These are phyloP conservation scores for Lamellibrachia luymesi DNA, from an alignment of 1,140 invertebrate genomes.

Conservation along the genomic window DNA sequence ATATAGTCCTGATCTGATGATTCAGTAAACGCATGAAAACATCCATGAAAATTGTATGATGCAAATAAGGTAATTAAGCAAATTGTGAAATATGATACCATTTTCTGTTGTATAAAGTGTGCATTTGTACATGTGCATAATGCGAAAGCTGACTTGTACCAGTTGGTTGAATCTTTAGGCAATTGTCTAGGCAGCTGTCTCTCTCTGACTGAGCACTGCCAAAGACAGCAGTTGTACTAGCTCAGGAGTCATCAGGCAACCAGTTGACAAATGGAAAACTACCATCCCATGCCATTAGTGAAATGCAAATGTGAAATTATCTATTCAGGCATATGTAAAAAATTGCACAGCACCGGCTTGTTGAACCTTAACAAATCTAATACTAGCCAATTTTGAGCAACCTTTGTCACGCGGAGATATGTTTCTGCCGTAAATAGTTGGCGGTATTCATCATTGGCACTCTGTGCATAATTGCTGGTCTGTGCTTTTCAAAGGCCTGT, in stretches of 20 bases:
- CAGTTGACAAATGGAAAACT: neutral
- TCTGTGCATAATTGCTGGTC: neutral
- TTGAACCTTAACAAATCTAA: constrained; percentile 1
- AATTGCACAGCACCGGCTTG: neutral
- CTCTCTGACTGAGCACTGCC: neutral
- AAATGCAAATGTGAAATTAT: neutral
- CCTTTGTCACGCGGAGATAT: neutral
- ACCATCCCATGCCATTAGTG: neutral
- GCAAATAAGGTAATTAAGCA: neutral
- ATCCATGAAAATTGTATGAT: neutral
- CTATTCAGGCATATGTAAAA: neutral
- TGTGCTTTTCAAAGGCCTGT: neutral
- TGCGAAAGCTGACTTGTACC: neutral
- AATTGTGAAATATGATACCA: neutral
- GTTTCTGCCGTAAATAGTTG: constrained; percentile 1
- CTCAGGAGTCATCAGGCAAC: neutral
- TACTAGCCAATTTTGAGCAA: constrained; percentile 5
- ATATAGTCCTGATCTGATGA: neutral
- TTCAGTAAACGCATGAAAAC: neutral
- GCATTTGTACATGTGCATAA: neutral
- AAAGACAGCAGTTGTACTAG: neutral
- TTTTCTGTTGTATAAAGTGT: neutral
- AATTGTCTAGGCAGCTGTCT: neutral
- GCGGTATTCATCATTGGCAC: neutral
- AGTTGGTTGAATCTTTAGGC: neutral